Conservation (phyloP, 2,888 invertebrate genomes). For the Oegoconia quadripuncta region DNA sequence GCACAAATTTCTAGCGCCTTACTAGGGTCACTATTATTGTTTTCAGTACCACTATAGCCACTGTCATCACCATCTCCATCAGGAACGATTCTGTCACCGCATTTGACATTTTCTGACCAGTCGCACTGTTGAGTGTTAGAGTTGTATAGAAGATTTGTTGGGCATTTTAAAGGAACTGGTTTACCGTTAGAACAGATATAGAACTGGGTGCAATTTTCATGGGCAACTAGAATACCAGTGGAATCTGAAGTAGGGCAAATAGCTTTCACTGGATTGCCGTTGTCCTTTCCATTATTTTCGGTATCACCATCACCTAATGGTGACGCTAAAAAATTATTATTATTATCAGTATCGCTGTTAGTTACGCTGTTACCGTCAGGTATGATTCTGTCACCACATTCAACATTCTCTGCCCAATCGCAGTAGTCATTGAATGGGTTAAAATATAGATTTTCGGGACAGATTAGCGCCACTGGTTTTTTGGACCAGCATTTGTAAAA, state of each 20-base stretch:
- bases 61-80: not conserved
- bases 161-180: slow-evolving; percentile 29
- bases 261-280: not conserved
- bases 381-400: slow-evolving; percentile 28
- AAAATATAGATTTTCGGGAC: slow-evolving; percentile 24
- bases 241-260: slow-evolving; percentile 33
- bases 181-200: slow-evolving; percentile 34
- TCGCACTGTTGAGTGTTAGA: slow-evolving; percentile 33
- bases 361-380: too few relatives aligned
- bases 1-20: slow-evolving; percentile 35
- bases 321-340: too few relatives aligned
- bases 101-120: not conserved
- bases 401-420: slow-evolving; percentile 31
- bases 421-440: slow-evolving; percentile 29
- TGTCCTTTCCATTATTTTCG: slow-evolving; percentile 4
- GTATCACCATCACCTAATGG: slow-evolving; percentile 1
- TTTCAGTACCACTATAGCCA: slow-evolving; percentile 7
- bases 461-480: slow-evolving; percentile 22
- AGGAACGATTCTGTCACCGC: not conserved
- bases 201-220: slow-evolving; percentile 37
- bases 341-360: not conserved
- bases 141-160: slow-evolving; percentile 32
- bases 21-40: slow-evolving; percentile 23
- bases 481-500: slow-evolving; percentile 31
- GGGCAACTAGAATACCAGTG: slow-evolving; percentile 33